Evolutionary conservation across 2,113 vertebrate genomes (phyloP).

Genomic region (Etheostoma spectabile): DNA sequence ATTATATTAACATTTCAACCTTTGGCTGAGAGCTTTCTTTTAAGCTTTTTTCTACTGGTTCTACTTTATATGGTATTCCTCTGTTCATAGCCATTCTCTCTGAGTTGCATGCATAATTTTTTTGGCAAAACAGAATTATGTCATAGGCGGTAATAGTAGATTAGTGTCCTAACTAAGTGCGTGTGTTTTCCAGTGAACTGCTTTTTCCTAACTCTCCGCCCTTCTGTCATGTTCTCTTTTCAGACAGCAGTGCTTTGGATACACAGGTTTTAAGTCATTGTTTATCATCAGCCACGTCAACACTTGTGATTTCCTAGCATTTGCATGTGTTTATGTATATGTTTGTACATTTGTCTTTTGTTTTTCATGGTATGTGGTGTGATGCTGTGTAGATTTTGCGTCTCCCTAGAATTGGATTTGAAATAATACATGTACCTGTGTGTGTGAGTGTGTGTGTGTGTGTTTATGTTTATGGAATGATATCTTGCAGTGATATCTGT

Average conservation of each 20-base stretch:
- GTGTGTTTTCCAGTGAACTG: constrained; percentile 33
- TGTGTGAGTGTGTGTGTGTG: constrained; percentile 45
- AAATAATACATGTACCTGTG: not conserved
- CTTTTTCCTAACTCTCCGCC: constrained; percentile 83
- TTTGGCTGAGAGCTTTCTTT: not conserved
- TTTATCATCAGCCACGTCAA: constrained; percentile 66
- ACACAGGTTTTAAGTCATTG: constrained; percentile 93
- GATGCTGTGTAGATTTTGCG: constrained; percentile 2
- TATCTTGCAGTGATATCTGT: constrained; percentile 19
- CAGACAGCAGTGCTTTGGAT: constrained; percentile 96
- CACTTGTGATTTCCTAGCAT: constrained; percentile 84
- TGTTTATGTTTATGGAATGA: constrained; percentile 54
- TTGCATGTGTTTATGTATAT: constrained; percentile 69
- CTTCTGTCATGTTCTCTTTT: constrained; percentile 90
- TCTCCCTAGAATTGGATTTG: constrained; percentile 18
- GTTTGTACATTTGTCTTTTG: constrained; percentile 2
- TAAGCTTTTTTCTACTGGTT: constrained; percentile 13
- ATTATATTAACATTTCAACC: constrained; percentile 6
- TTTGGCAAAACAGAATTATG: constrained; percentile 53
- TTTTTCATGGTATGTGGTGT: constrained; percentile 21
- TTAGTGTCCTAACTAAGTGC: constrained; percentile 26
- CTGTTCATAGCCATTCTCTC: constrained; percentile 36
- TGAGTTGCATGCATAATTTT: constrained; percentile 44
- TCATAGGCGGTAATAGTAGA: constrained; percentile 25
- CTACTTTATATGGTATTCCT: constrained; percentile 5